Evolutionary conservation across 2,113 vertebrate species (phyloP).

Genomic region (Vimba vimba): DNA sequence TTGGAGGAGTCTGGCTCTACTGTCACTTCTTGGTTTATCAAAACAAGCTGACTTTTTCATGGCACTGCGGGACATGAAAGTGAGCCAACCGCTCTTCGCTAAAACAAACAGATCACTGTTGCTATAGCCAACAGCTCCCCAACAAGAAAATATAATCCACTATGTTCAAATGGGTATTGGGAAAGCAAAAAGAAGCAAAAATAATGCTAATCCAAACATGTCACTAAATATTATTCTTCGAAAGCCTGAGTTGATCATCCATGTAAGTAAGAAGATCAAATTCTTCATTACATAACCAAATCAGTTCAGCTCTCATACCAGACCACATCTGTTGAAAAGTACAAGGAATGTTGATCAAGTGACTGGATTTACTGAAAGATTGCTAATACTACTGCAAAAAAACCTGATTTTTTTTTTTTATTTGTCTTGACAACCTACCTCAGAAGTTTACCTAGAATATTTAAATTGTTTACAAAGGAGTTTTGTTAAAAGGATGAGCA

Average conservation of each 20-base stretch:
- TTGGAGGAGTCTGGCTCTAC: not conserved
- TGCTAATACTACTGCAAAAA: not conserved
- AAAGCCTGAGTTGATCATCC: slow-evolving; percentile 1
- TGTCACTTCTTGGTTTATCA: slow-evolving; percentile 13
- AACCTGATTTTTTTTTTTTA: too few relatives aligned
- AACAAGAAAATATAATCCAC: slow-evolving; percentile 10
- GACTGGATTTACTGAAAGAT: not conserved
- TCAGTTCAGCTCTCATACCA: not conserved
- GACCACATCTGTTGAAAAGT: not conserved
- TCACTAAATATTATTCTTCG: slow-evolving; percentile 13
- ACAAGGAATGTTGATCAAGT: not conserved
- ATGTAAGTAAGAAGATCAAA: not conserved
- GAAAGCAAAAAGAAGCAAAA: slow-evolving; percentile 3
- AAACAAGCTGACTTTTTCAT: slow-evolving; percentile 18
- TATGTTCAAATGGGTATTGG: not conserved
- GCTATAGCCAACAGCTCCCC: not conserved
- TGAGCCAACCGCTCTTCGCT: not conserved
- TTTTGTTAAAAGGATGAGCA: not conserved
- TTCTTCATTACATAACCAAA: not conserved
- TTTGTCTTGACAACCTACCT: not conserved
- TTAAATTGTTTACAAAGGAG: not conserved
- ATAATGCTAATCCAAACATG: slow-evolving; percentile 1
- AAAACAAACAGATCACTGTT: slow-evolving; percentile 38
- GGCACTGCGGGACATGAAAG: slow-evolving; percentile 31
- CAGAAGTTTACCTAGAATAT: not conserved